Base-by-base conservation (phyloP, 2,113 vertebrate species). In the Thunnus maccoyii region DNA sequence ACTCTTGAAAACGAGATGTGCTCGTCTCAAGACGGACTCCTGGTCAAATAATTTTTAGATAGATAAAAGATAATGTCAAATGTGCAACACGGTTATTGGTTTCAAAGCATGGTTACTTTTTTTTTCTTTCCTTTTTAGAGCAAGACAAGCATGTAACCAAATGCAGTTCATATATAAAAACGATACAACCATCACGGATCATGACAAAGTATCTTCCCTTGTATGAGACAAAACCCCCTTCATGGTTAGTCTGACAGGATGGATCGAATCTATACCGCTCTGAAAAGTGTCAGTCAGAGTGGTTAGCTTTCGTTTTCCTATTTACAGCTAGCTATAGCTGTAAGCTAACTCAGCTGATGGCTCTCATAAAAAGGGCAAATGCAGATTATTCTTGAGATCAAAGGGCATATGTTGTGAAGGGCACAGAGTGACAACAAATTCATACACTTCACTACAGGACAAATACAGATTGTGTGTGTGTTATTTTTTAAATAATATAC, bases 11-110 rank as follows among this genome's bases (percentile, higher is more conserved):
- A 96, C 95, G 95, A 96, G 95, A 95, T 95, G 94, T 91, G 94
- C 95, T 95, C 95, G 95, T 95, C 95, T 96, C 95, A 95, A 96
- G 95, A 96, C 94, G 95, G 91, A 95, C 94, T 95, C 95, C 95
- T 96, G 95, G 95, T 96, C 94, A 95, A 94, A 94, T 95, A 88
- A 94, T 95, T 95, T 95, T 95, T 95, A 94, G 92, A 95, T 96
- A 95, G 88, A 94, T 94, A 92, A 90, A 93, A 95, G 90, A 95
- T 94, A 91, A 94, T 86, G 95, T 95, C 94, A 95, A 94, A 95
- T 94, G 92, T 93, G 92, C 93, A 95, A 94, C 94, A 95, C 44
- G 89, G 36, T 94, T 90, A 95, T 93, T 93, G 83, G 88, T 89
- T 90, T 94, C 92, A 95, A 93, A 93, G 92, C 94, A 95, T 91